Conservation (phyloP, 2,888 invertebrate genomes). For the Lysandra bellargus region DNA sequence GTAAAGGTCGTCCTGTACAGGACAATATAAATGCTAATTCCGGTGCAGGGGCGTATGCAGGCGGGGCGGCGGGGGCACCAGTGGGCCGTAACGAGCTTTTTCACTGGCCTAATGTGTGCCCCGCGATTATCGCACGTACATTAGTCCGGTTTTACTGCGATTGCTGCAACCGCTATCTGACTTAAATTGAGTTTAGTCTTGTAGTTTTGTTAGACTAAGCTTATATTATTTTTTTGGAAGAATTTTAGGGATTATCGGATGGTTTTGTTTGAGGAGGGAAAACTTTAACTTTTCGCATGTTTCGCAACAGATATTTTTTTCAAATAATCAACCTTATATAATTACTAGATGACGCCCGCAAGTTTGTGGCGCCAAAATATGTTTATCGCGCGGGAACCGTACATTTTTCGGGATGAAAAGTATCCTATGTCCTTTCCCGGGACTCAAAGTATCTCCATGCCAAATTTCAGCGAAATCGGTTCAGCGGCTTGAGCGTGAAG, state of each 20-base stretch:
- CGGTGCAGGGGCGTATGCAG: slow-evolving; percentile 35
- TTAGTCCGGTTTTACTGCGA: slow-evolving; percentile 30
- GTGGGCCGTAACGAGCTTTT: slow-evolving; percentile 51
- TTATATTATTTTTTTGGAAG: background rate
- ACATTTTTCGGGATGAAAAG: no score
- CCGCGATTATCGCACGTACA: slow-evolving; percentile 46
- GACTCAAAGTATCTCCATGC: no score
- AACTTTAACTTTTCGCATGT: no score
- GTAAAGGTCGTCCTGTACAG: slow-evolving; percentile 37
- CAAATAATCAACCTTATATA: no score
- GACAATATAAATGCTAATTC: slow-evolving; percentile 45
- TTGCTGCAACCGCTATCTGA: slow-evolving; percentile 5
- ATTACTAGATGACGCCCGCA: no score
- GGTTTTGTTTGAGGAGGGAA: background rate
- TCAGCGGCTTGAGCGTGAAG: no score
- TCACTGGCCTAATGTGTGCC: slow-evolving; percentile 51
- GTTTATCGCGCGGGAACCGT: no score
- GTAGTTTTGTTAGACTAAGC: background rate
- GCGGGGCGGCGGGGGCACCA: slow-evolving; percentile 2
- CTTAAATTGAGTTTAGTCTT: background rate
- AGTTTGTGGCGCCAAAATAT: no score
- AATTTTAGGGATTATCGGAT: background rate
- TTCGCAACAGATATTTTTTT: no score
- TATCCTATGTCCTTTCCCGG: no score
- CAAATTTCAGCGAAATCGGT: no score